These are phyloP conservation scores for Hippocampus guttulatus DNA, from an alignment of 2,113 vertebrate genomes.

Conservation along the genomic window DNA sequence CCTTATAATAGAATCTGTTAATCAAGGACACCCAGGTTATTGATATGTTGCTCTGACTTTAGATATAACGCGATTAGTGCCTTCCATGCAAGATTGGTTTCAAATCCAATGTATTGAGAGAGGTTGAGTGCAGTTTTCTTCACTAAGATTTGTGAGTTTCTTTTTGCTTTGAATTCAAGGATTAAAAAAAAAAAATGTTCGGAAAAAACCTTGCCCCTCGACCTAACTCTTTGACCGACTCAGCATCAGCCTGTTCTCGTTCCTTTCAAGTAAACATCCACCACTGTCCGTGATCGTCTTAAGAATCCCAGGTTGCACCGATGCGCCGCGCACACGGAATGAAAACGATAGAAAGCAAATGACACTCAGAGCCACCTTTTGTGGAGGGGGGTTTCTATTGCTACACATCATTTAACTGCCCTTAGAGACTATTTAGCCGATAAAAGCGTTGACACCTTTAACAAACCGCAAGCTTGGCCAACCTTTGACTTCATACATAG, in stretches of 20 bases:
- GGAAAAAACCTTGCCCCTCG: not conserved
- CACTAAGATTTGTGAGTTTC: not conserved
- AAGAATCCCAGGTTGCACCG: conserved; percentile 17
- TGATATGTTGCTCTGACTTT: conserved; percentile 37
- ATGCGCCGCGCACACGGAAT: conserved; percentile 6
- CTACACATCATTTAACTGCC: conserved; percentile 32
- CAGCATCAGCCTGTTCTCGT: not conserved
- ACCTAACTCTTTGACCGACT: not conserved
- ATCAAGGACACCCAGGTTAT: conserved; percentile 49
- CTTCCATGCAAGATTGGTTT: conserved; percentile 12
- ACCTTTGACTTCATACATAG: conserved; percentile 34
- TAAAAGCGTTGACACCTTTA: conserved; percentile 18
- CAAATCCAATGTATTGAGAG: conserved; percentile 9
- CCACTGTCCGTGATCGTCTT: conserved; percentile 6
- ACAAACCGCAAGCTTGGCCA: conserved; percentile 41
- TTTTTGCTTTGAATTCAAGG: conserved; percentile 17
- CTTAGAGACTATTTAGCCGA: conserved; percentile 24
- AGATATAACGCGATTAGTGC: conserved; percentile 54
- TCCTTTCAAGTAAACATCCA: conserved; percentile 29
- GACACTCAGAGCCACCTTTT: conserved; percentile 20
- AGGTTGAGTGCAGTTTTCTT: conserved; percentile 10
- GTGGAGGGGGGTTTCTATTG: conserved; percentile 11
- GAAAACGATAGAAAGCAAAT: conserved; percentile 28
- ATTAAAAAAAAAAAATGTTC: not conserved
- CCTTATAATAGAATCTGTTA: conserved; percentile 46